Evolutionary conservation across 2,113 vertebrate species (phyloP).

Genomic region (Centropus bengalensis): DNA sequence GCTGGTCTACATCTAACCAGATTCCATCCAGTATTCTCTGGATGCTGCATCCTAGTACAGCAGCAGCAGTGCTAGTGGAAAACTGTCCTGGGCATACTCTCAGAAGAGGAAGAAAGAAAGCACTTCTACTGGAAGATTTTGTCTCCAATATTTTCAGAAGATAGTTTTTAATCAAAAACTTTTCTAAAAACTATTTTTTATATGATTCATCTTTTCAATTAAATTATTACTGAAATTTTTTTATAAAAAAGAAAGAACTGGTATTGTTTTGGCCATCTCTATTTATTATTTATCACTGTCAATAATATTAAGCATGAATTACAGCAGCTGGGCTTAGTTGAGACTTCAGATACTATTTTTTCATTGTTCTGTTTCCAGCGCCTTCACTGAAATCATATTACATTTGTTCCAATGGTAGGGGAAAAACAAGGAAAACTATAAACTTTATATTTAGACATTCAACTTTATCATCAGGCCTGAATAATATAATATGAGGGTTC

Average conservation of each 20-base stretch:
- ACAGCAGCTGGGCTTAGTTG: not conserved
- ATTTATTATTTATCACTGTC: not conserved
- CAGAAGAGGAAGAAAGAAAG: not conserved
- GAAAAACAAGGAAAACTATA: not conserved
- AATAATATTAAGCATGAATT: not conserved
- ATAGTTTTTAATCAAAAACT: not conserved
- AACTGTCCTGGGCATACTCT: too few species aligned
- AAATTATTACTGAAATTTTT: not conserved
- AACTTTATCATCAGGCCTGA: not conserved
- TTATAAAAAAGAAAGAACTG: not conserved
- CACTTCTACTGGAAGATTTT: accelerated
- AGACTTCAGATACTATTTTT: not conserved
- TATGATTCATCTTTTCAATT: not conserved
- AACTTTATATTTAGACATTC: not conserved
- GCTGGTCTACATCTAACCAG: not conserved
- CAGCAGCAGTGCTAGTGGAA: too few species aligned
- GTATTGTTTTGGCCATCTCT: not conserved
- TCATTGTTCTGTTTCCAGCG: not conserved
- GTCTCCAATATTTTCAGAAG: not conserved
- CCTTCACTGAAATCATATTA: not conserved
- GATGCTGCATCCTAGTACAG: too few species aligned
- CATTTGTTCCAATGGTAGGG: not conserved
- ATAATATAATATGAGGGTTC: not conserved
- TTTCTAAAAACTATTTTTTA: not conserved
- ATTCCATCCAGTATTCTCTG: too few species aligned